Evolutionary conservation across 1,140 invertebrate genomes (phyloP).

Genomic region (Radopholus similis): DNA sequence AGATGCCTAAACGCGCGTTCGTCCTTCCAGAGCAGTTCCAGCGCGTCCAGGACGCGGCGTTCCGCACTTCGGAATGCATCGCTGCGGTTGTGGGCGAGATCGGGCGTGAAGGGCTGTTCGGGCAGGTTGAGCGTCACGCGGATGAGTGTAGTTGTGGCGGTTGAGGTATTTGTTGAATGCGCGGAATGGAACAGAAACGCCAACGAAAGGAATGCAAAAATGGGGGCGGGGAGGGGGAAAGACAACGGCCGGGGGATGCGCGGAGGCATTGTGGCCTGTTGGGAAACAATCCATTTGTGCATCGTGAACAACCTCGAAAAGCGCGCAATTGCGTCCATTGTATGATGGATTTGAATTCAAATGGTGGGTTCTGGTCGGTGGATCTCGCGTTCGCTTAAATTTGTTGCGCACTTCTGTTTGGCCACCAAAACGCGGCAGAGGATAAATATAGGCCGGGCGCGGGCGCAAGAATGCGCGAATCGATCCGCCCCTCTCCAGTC

Average conservation of each 20-base stretch:
- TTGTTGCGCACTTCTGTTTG: too few relatives aligned
- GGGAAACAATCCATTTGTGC: too few relatives aligned
- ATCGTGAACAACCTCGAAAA: too few relatives aligned
- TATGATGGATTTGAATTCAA: too few relatives aligned
- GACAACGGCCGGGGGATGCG: not conserved
- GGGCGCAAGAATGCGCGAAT: too few relatives aligned
- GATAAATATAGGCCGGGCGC: too few relatives aligned
- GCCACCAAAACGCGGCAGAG: too few relatives aligned
- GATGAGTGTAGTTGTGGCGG: not conserved
- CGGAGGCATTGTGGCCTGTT: not conserved
- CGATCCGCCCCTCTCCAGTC: too few relatives aligned
- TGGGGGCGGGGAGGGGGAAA: not conserved
- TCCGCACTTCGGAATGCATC: constrained; percentile 14
- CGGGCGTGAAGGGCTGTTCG: constrained; percentile 29
- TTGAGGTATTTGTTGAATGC: not conserved
- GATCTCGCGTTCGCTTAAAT: too few relatives aligned
- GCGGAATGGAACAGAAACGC: not conserved
- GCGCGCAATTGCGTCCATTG: too few relatives aligned
- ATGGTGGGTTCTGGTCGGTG: too few relatives aligned
- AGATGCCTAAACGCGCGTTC: not conserved
- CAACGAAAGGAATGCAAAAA: not conserved
- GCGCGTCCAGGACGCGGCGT: constrained; percentile 10
- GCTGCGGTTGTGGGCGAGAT: constrained; percentile 6
- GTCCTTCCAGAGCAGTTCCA: not conserved
- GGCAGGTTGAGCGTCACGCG: constrained; percentile 37